Conservation (phyloP, 2,888 invertebrate genomes). For the Mythimna loreyi region DNA sequence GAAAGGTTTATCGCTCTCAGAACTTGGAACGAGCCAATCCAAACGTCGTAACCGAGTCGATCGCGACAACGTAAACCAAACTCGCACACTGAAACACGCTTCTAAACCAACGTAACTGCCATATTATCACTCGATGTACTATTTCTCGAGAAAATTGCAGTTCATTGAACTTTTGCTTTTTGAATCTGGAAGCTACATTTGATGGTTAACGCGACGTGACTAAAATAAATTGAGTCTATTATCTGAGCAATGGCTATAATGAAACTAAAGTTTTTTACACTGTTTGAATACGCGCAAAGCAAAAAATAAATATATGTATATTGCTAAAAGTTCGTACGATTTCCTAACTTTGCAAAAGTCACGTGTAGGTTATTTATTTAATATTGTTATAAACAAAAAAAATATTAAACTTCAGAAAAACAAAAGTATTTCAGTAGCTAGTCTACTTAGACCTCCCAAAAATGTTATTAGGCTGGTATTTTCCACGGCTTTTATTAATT, state of each 20-base stretch:
- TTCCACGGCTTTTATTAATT: conserved; percentile 50
- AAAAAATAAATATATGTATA: background rate
- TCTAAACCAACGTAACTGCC: background rate
- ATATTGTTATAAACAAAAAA: background rate
- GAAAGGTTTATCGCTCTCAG: too few relatives aligned
- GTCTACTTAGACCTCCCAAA: background rate
- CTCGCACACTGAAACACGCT: background rate
- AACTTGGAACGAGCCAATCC: too few relatives aligned
- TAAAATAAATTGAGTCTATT: conserved; percentile 32
- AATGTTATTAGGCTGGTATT: conserved; percentile 21
- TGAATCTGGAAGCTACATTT: conserved; percentile 15
- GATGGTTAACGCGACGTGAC: conserved; percentile 14
- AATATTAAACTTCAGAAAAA: background rate
- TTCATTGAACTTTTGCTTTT: conserved; percentile 28
- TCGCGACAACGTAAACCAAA: too few relatives aligned
- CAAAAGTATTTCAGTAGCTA: background rate
- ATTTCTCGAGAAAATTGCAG: conserved; percentile 21
- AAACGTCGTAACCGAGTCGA: too few relatives aligned
- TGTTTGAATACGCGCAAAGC: background rate
- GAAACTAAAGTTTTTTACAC: background rate
- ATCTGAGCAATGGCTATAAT: conserved; percentile 5
- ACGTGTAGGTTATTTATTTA: background rate
- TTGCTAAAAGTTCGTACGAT: conserved; percentile 1
- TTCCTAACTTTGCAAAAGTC: background rate
- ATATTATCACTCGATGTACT: background rate